Evolutionary conservation across 1,140 invertebrate genomes (phyloP).

Genomic region (Globodera ellingtonae): DNA sequence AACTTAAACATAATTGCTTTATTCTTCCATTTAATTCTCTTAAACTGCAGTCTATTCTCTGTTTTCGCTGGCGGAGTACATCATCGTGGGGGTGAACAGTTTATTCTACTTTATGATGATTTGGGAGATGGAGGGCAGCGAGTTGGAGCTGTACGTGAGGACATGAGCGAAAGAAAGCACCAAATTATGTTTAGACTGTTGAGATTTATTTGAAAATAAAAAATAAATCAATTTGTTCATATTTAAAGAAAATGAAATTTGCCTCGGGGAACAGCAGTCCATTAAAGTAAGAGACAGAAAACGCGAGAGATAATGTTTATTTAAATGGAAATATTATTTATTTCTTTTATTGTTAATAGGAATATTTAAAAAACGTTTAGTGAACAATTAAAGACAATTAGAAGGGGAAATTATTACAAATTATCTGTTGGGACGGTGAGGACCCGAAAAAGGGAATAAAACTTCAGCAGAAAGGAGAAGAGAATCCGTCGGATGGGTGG

Average conservation of each 20-base stretch:
- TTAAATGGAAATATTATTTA: too few relatives aligned
- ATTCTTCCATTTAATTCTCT: neutral
- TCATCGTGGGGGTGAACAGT: constrained; percentile 46
- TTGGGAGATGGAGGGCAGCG: constrained; percentile 44
- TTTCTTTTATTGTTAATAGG: too few relatives aligned
- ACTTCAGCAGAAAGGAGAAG: too few relatives aligned
- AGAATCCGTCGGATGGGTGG: too few relatives aligned
- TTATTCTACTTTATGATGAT: constrained; percentile 49
- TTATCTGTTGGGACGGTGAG: neutral
- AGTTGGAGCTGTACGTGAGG: constrained; percentile 43
- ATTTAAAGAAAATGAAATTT: neutral
- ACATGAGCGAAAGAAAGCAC: neutral
- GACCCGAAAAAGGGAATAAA: constrained; percentile 11
- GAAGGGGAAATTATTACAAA: neutral
- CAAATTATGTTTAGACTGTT: neutral
- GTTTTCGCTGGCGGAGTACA: constrained; percentile 61
- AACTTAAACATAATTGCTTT: constrained; percentile 11
- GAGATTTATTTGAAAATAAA: neutral
- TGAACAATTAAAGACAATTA: neutral
- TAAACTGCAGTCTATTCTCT: constrained; percentile 52
- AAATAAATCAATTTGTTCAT: neutral
- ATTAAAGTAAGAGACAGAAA: neutral
- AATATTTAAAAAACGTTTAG: too few relatives aligned
- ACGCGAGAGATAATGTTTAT: neutral
- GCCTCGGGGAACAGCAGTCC: constrained; percentile 1